phyloP scores from a whole-genome alignment of 2,888 invertebrate species.

The Salticus scenicus region DNA sequence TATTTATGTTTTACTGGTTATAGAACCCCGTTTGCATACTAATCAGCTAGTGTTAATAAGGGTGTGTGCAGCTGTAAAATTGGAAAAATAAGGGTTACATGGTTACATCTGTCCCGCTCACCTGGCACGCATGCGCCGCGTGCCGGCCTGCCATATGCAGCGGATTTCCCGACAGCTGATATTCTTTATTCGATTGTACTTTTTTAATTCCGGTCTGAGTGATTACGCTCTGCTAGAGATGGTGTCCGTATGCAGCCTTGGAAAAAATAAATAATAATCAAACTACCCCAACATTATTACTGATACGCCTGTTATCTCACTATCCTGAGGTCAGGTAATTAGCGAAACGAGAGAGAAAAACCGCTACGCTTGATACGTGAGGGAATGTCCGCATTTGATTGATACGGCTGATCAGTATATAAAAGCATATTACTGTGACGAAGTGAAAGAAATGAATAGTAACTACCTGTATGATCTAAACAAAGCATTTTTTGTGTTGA shows the following conservation, averaged over 20 bases:
- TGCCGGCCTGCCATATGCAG: conserved; percentile 58
- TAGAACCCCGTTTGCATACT: conserved; percentile 36
- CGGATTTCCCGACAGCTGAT: conserved; percentile 62
- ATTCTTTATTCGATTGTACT: conserved; percentile 19
- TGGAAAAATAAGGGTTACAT: conserved; percentile 20
- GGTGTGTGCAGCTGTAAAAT: conserved; percentile 52
- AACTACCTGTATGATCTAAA: too few species aligned
- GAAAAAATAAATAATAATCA: background rate
- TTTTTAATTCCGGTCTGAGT: conserved; percentile 30
- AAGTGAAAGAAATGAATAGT: too few species aligned
- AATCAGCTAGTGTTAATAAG: conserved; percentile 25
- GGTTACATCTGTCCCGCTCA: conserved; percentile 64
- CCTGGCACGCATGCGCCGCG: conserved; percentile 67
- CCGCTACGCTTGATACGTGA: background rate
- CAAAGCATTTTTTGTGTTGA: too few species aligned
- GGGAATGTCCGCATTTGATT: background rate
- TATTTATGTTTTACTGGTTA: too few species aligned
- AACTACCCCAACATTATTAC: background rate
- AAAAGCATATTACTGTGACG: too few species aligned
- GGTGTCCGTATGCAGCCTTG: background rate
- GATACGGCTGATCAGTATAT: background rate
- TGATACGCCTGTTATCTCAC: background rate
- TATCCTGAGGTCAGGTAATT: background rate
- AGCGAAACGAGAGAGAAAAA: background rate
- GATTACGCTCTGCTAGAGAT: background rate